phyloP scores from a whole-genome alignment of 2,888 invertebrate genomes.

The Quadriops clusia region DNA sequence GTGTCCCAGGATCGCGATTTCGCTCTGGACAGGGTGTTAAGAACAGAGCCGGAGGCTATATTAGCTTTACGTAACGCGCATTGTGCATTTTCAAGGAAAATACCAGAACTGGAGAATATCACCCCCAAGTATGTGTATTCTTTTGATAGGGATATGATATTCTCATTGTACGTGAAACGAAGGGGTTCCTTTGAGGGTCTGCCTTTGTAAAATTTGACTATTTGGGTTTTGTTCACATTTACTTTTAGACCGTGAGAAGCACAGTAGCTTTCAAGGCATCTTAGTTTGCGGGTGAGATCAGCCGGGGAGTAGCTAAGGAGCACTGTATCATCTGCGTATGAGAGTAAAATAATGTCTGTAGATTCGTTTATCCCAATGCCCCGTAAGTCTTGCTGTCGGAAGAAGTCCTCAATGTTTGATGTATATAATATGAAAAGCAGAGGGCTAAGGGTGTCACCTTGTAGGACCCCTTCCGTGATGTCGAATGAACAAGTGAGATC shows the following conservation, averaged over 20 bases:
- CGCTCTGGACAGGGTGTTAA: too few relatives aligned
- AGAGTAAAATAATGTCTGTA: background rate
- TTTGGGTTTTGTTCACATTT: constrained; percentile 4
- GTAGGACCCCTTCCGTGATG: constrained; percentile 3
- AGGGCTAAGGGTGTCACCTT: constrained; percentile 3
- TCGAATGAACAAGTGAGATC: too few relatives aligned
- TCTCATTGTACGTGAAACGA: too few relatives aligned
- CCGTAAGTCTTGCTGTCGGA: background rate
- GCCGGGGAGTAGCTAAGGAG: constrained; percentile 2
- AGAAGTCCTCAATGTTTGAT: constrained; percentile 1
- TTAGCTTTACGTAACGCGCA: too few relatives aligned
- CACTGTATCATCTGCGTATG: constrained; percentile 3
- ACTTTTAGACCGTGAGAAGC: background rate
- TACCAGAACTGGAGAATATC: too few relatives aligned
- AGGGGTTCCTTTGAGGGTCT: too few relatives aligned
- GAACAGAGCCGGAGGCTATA: too few relatives aligned
- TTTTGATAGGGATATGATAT: too few relatives aligned
- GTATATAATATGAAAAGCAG: constrained; percentile 2
- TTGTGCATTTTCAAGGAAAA: too few relatives aligned
- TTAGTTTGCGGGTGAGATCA: constrained; percentile 1
- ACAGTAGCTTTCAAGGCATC: constrained; percentile 1
- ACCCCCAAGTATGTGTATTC: too few relatives aligned
- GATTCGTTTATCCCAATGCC: constrained; percentile 1
- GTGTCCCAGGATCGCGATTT: too few relatives aligned
- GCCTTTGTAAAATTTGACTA: background rate